Percentiles rank a stretch among this genome's conserved stretches.
phyloP scores from a whole-genome alignment of 2,113 vertebrate genomes.

The pig (Sus scrofa) region DNA sequence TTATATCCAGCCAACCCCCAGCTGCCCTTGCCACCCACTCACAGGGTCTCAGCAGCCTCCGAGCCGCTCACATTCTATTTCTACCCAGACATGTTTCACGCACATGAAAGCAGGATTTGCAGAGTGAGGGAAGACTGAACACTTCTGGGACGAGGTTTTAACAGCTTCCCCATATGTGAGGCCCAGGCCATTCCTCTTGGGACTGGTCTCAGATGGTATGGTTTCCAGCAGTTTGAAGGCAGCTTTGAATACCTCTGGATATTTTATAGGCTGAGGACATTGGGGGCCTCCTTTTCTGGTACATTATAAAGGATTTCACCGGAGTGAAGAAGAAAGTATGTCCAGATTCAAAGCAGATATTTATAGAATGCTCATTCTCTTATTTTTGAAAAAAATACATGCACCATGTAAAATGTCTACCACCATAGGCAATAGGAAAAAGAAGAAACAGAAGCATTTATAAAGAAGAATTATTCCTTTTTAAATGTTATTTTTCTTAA shows the following conservation, averaged over 20 bases:
- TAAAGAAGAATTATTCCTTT: slow-evolving; percentile 4
- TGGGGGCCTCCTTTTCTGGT: background rate
- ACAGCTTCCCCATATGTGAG: slow-evolving; percentile 35
- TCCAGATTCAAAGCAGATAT: slow-evolving; percentile 58
- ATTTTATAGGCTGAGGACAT: slow-evolving; percentile 66
- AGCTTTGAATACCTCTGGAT: slow-evolving; percentile 61
- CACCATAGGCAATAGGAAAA: background rate
- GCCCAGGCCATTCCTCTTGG: background rate
- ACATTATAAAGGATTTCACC: slow-evolving; percentile 64
- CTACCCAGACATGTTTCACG: background rate
- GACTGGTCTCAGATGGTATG: background rate
- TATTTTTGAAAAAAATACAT: slow-evolving; percentile 49
- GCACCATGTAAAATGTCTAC: background rate
- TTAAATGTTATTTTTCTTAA: slow-evolving; percentile 8
- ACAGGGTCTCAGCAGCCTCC: background rate
- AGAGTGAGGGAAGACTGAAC: background rate
- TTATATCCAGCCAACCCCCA: background rate
- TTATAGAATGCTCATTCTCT: slow-evolving; percentile 1
- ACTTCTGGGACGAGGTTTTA: slow-evolving; percentile 15
- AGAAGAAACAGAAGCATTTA: background rate
- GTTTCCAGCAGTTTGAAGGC: slow-evolving; percentile 20
- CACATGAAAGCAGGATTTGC: background rate
- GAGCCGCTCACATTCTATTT: background rate
- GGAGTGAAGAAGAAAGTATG: slow-evolving; percentile 42
- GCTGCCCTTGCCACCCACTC: background rate